Base-by-base conservation (phyloP, 2,888 invertebrate species). In the Lepidocyrtoides sp. region DNA sequence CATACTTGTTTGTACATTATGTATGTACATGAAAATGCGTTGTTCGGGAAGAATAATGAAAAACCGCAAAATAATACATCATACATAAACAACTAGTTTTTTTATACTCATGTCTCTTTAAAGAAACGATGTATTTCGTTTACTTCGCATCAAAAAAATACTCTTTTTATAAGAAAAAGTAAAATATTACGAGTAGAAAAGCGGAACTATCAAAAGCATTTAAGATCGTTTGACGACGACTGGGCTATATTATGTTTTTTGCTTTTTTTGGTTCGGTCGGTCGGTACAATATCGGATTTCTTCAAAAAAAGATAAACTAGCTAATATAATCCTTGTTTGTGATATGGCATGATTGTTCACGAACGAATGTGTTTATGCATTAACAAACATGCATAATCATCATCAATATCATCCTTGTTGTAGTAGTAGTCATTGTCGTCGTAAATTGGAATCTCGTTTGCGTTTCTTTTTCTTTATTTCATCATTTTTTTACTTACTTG, bases 51-150 rank as follows among this genome's bases (percentile, higher is more conserved):
- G 10, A 66, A 60, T 12, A 77, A 63, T 29, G 75, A 79, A 79
- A 88, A 69, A 81, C 88, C 88, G 88, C 88, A 81, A 88, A 88
- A 88, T 81, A 63, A 79, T 87, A 63, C 63, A 63, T 87, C 75
- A 44, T 84, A 44, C 44, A 12, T 14, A 41, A 82, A 41, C 63
- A 41, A 63, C 48, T 82, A 23, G 44, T 63, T 82, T 44, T 63
- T 82, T 17, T 69, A 57, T 69, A 69, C 8, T 54, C n/a, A 77
- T n/a, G 51, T 77, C 51, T 79, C 44, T 20, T 60, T 63, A 63
- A 17, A 81, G 41, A 82, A 57, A 32, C 20, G 20, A 79, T 57
- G 41, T 0, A 23, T 57, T 57, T 79, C 20, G 79, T 79, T 41
- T 75, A 51, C 4, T 51, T 75, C 36, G 26, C 51, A 79, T 79